Percentiles rank a stretch among this genome's conserved stretches.
Conservation (phyloP, 2,113 vertebrate genomes). For the Daubentonia madagascariensis region DNA sequence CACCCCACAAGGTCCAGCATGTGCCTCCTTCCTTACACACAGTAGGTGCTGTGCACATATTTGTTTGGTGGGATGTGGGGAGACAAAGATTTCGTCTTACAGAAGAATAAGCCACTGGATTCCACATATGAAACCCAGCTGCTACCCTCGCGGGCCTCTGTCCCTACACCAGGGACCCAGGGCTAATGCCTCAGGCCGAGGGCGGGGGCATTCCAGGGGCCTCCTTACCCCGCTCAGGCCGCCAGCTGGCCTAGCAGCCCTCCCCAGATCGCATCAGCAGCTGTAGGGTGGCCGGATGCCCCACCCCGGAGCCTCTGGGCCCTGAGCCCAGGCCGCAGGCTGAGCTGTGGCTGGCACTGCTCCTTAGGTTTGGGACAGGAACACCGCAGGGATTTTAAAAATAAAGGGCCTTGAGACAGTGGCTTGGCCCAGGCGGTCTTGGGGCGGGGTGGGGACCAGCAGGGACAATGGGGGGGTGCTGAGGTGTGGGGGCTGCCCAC, state of each 20-base stretch:
- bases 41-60: rapidly evolving
- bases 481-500: neutral
- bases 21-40: neutral
- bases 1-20: rapidly evolving
- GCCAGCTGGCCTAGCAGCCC: neutral
- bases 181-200: neutral
- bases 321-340: constrained; percentile 27
- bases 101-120: neutral
- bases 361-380: constrained; percentile 72
- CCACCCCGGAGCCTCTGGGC: constrained; percentile 61
- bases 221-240: neutral
- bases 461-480: neutral
- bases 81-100: neutral
- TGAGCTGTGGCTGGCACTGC: constrained; percentile 49
- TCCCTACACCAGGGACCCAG: neutral
- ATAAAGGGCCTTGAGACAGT: constrained; percentile 75
- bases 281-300: constrained; percentile 68
- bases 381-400: constrained; percentile 77
- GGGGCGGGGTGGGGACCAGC: neutral
- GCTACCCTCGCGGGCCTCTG: neutral
- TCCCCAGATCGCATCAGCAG: constrained; percentile 40
- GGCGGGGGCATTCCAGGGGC: constrained; percentile 64
- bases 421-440: constrained; percentile 59
- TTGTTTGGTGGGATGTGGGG: no score
- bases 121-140: rapidly evolving